Base-by-base conservation (phyloP, 2,888 invertebrate genomes). In the Fabriciana adippe region DNA sequence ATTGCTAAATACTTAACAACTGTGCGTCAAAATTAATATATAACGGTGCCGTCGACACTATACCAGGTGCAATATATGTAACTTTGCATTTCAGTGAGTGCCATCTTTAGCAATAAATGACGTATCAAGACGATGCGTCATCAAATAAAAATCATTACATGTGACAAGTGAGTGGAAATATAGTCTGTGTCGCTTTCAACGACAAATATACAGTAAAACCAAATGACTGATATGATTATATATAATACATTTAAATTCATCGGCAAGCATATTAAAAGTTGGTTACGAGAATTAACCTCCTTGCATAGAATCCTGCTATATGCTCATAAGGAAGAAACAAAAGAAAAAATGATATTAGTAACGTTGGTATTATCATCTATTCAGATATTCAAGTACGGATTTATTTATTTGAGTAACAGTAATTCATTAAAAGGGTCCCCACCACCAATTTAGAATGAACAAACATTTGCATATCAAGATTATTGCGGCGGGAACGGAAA, bases 81-180 rank as follows among this genome's bases (percentile, higher is more conserved):
- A 88, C 87, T 81, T 88, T 92, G 93, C 93, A 93, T 90, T 92
- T 93, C 93, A 93, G 93, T 93, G 93, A 93, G 92, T 93, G 93
- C 89, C 91, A 93, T 93, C 92, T 77, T 86, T 88, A 85, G 81
- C 84, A 78, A 77, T 72, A 74, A 78, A 80, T 79, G 80, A 80
- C 85, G 86, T 76, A 77, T 77, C 82, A 73, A 74, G 75, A 73
- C 71, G 79, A 83, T 83, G 80, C 87, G 82, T 80, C 84, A 82
- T 80, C 78, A 77, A 78, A 85, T 87, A 74, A 85, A 86, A 94
- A 94, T 94, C 94, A 94, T 94, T 94, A 94, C 94, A 94, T 94
- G 94, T 94, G 94, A 94, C 94, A 93, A 76, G 94, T 94, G 94
- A 94, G 94, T 94, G 94, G 93, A 84, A 81, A 81, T 81, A 82